Conservation (phyloP, 2,888 invertebrate species). For the Arctia plantaginis region DNA sequence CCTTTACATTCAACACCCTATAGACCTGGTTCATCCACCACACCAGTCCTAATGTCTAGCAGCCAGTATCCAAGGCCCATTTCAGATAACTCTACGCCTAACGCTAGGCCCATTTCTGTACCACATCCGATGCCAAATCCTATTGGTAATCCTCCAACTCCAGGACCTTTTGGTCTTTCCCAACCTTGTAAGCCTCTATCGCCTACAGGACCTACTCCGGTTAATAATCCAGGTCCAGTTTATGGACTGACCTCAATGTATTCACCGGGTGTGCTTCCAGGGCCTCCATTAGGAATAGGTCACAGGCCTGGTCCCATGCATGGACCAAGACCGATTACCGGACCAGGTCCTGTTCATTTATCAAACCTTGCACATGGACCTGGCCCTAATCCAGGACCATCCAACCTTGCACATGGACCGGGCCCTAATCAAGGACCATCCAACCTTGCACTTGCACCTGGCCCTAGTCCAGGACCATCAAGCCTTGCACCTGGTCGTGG, state of each 20-base stretch:
- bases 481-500: neutral
- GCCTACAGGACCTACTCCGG: neutral
- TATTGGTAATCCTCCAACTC: slow-evolving; percentile 7
- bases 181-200: slow-evolving; percentile 5
- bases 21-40: neutral
- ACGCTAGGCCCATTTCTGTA: neutral
- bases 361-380: neutral
- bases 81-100: slow-evolving; percentile 8
- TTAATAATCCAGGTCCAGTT: slow-evolving; percentile 1
- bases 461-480: neutral
- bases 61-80: slow-evolving; percentile 7
- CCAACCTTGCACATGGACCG: neutral
- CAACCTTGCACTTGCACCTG: neutral
- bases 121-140: slow-evolving; percentile 6
- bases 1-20: neutral
- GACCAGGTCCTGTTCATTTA: neutral
- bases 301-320: slow-evolving; percentile 1
- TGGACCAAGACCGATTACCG: neutral
- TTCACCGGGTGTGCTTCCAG: neutral
- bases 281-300: neutral
- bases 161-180: slow-evolving; percentile 4
- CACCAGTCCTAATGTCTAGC: neutral
- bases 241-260: neutral
- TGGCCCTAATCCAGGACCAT: slow-evolving; percentile 1
- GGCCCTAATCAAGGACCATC: neutral